A percentile compares a stretch with the other conserved stretches of the same genome.
Evolutionary conservation across 2,888 invertebrate genomes (phyloP).

Genomic region (Pyralis farinalis): DNA sequence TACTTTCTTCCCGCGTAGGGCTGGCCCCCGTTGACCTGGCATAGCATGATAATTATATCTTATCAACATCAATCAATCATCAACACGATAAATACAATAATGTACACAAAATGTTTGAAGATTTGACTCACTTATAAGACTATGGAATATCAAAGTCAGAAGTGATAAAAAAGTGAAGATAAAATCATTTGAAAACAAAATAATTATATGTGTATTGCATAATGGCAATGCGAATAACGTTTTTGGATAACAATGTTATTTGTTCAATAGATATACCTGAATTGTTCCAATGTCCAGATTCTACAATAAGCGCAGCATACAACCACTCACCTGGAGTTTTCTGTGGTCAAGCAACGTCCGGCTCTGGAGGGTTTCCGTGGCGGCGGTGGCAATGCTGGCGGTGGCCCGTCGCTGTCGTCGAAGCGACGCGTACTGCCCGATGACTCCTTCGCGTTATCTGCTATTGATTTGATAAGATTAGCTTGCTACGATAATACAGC

Average conservation of each 20-base stretch:
- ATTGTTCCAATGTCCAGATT: too few species aligned
- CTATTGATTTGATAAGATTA: conserved; percentile 23
- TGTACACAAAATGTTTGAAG: too few species aligned
- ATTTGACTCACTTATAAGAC: too few species aligned
- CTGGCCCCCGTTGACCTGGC: conserved; percentile 65
- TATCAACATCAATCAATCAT: background rate
- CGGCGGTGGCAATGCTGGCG: conserved; percentile 69
- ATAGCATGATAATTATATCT: background rate
- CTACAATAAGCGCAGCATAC: too few species aligned
- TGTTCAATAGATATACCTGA: too few species aligned
- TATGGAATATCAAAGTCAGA: too few species aligned
- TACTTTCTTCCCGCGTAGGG: conserved; percentile 60
- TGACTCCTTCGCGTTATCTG: conserved; percentile 61
- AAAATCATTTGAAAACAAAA: too few species aligned
- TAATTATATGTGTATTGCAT: too few species aligned
- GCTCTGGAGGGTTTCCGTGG: conserved; percentile 62
- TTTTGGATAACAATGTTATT: too few species aligned
- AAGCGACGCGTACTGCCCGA: conserved; percentile 55
- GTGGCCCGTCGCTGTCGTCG: conserved; percentile 60
- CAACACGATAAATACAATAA: too few species aligned
- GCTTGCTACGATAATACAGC: background rate
- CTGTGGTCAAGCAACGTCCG: conserved; percentile 42
- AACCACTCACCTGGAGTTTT: conserved; percentile 47
- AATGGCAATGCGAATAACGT: too few species aligned
- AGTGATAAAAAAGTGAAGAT: too few species aligned